Evolutionary conservation across 2,113 vertebrate genomes (phyloP), one percentile per base, ranked within the genome.

Genomic region (Spermophilus dauricus): DNA sequence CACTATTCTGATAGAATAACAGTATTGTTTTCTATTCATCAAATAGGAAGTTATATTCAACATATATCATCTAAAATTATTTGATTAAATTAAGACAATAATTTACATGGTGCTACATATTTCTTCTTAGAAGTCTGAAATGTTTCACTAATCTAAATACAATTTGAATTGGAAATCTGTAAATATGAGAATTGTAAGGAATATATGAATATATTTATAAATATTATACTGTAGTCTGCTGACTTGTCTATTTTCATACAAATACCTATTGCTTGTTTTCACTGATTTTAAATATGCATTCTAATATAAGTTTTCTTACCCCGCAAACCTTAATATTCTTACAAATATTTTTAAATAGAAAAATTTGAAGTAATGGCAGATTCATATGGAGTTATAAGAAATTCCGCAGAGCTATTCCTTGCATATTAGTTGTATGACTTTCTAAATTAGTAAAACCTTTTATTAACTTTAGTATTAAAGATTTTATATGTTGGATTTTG

Each of bases 141-240:
- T 7, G 91, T 81, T 69, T 83, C 12, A 91, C 18, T 94, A 24
- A 90, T 86, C n/a, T 82, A 86, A 76, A 88, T 48, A 80, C 45
- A 16, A 61, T 85, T 84, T 92, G 18, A 94, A 37, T 65, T 63
- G 16, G 10, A 87, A 90, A 94, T 90, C 9, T 51, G 20, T 42
- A 7, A 86, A 87, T 30, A 51, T 53, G 81, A 72, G 28, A 90
- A 63, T 91, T 84, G 63, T 77, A 82, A 78, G 89, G 1, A 69
- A 78, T n/a, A 70, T 84, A 48, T 73, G 69, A 82, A 77, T 67
- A 63, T 83, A 65, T 77, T 37, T 86, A 12, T 85, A 84, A 72
- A 94, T 86, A 91, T 96, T 82, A 58, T 81, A 51, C 0, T 77
- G 8, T 76, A 72, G 13, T 91, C 20, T 14, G 34, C 26, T 95